A percentile compares a stretch with the other conserved stretches of the same genome.
Conservation (phyloP, 2,113 vertebrate species). For the Hippocampus zosterae region DNA sequence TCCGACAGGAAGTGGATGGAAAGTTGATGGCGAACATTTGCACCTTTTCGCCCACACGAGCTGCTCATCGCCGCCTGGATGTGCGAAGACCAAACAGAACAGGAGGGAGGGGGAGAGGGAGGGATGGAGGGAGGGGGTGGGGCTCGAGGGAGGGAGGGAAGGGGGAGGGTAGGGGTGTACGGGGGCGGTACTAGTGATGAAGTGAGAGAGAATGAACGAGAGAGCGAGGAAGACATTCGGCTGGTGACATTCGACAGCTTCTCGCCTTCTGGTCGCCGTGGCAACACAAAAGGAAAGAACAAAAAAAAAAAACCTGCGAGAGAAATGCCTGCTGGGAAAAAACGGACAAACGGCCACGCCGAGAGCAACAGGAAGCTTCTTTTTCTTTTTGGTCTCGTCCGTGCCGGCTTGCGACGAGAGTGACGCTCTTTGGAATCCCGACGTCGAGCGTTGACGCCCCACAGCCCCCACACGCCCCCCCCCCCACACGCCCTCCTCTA, state of each 20-base stretch:
- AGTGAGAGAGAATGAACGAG: conserved; percentile 18
- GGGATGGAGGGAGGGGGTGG: conserved; percentile 7
- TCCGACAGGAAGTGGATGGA: neutral
- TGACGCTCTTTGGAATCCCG: conserved; percentile 51
- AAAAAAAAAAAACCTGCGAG: neutral
- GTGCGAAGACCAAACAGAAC: neutral
- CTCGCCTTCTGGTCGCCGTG: conserved; percentile 20
- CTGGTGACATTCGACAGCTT: conserved; percentile 14
- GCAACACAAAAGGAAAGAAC: conserved; percentile 12
- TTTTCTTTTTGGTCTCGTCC: conserved; percentile 8
- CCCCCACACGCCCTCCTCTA: conserved; percentile 4
- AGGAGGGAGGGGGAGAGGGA: neutral
- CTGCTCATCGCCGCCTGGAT: conserved; percentile 2
- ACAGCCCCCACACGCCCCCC: neutral
- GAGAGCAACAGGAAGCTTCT: neutral
- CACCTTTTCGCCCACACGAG: conserved; percentile 10
- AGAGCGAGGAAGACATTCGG: conserved; percentile 15
- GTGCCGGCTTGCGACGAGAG: conserved; percentile 50
- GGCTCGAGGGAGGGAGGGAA: conserved; percentile 13
- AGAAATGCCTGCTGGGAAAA: neutral
- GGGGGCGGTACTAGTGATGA: conserved; percentile 40
- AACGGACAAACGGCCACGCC: conserved; percentile 16
- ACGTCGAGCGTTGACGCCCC: conserved; percentile 36
- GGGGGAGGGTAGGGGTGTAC: neutral
- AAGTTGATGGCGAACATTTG: neutral